A percentile compares a stretch with the other conserved stretches of the same genome.
Conservation (phyloP, 2,113 vertebrate genomes). For the Sigmodon hispidus region DNA sequence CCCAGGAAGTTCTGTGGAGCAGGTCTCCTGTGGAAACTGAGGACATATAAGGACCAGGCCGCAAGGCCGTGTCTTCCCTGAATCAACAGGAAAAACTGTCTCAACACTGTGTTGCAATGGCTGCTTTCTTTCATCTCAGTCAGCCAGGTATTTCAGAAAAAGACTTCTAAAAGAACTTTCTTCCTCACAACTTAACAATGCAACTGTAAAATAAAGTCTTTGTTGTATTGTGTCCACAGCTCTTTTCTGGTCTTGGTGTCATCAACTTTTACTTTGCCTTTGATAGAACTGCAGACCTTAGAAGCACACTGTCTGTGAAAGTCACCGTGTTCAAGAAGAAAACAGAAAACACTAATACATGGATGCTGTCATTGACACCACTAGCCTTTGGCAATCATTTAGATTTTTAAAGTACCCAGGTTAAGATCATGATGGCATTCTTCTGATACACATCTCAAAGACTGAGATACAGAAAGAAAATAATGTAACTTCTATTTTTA, state of each 20-base stretch:
- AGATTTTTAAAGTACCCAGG: background rate
- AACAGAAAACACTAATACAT: background rate
- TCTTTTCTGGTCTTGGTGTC: conserved; percentile 18
- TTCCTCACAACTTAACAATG: background rate
- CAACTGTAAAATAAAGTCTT: background rate
- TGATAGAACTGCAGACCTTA: background rate
- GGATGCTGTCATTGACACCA: background rate
- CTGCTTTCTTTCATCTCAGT: conserved; percentile 18
- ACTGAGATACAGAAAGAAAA: background rate
- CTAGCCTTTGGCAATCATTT: background rate
- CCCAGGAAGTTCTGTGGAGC: background rate
- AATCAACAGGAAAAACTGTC: background rate
- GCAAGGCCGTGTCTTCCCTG: background rate
- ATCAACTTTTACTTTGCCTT: conserved; percentile 31
- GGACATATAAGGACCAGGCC: background rate
- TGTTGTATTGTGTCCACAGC: too few species aligned
- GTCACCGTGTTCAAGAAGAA: background rate
- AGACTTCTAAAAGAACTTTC: background rate
- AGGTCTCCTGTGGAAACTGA: background rate
- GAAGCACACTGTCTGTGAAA: background rate
- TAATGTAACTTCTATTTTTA: conserved; percentile 22
- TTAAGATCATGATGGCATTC: background rate
- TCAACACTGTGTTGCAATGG: background rate
- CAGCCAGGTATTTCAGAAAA: conserved; percentile 43
- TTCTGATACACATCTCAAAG: background rate